phyloP scores from a whole-genome alignment of 1,140 invertebrate species.

The Scaptomyza hsui region DNA sequence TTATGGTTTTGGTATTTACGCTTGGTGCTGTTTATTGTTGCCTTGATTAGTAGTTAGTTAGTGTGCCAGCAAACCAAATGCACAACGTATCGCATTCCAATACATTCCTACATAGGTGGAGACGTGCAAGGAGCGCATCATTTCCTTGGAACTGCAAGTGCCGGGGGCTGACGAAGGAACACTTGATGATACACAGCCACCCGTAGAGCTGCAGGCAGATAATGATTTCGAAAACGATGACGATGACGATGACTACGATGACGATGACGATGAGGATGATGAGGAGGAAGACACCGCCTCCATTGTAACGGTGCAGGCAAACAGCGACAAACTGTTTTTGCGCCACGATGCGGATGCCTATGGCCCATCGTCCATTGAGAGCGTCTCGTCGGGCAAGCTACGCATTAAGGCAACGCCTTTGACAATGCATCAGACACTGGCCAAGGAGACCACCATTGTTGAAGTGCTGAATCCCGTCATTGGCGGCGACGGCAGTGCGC shows the following conservation, averaged over 20 bases:
- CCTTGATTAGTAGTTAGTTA: constrained; percentile 61
- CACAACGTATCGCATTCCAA: constrained; percentile 69
- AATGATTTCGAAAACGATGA: constrained; percentile 57
- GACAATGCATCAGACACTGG: constrained; percentile 74
- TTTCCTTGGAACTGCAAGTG: constrained; percentile 90
- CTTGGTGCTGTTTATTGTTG: constrained; percentile 47
- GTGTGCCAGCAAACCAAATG: constrained; percentile 56
- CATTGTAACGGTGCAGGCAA: constrained; percentile 80
- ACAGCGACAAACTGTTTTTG: constrained; percentile 77
- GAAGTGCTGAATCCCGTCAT: constrained; percentile 83
- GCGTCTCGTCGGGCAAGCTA: constrained; percentile 67
- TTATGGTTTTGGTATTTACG: constrained; percentile 50
- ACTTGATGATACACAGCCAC: constrained; percentile 70
- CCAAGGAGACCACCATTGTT: constrained; percentile 82
- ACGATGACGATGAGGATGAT: constrained; percentile 52
- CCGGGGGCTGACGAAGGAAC: constrained; percentile 67
- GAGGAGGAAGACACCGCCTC: constrained; percentile 79
- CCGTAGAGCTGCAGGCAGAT: constrained; percentile 47
- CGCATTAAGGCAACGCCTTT: constrained; percentile 73
- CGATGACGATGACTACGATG: constrained; percentile 41
- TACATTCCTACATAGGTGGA: constrained; percentile 89
- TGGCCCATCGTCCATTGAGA: constrained; percentile 80
- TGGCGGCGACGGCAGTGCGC: constrained; percentile 73
- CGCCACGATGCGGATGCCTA: constrained; percentile 70
- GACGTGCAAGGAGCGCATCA: constrained; percentile 94